Conservation (phyloP, 2,888 invertebrate genomes). For the Leucozona laternaria region DNA sequence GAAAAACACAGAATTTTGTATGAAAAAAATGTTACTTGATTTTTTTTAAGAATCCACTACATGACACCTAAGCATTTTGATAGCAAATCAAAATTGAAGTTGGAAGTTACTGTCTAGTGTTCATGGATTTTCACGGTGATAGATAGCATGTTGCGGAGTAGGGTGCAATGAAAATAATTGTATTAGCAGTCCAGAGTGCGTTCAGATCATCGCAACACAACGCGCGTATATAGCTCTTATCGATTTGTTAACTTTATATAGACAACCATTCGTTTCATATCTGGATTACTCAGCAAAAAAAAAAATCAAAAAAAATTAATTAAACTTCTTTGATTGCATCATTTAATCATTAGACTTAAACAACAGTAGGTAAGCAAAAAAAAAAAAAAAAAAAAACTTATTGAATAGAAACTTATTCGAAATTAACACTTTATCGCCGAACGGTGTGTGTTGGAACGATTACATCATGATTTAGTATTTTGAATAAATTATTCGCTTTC, state of each 20-base stretch:
- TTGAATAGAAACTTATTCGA: constrained; percentile 15
- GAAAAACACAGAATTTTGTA: too few species aligned
- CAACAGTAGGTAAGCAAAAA: too few species aligned
- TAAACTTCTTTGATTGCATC: constrained; percentile 62
- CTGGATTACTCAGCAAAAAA: constrained; percentile 28
- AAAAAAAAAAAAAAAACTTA: neutral
- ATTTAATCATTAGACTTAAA: constrained; percentile 36
- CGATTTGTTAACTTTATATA: constrained; percentile 8
- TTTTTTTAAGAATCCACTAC: neutral
- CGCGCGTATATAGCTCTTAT: constrained; percentile 6
- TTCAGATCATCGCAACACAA: constrained; percentile 14
- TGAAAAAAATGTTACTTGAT: too few species aligned
- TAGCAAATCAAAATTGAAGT: neutral
- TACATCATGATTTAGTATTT: constrained; percentile 65
- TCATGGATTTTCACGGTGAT: constrained; percentile 31
- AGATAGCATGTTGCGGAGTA: neutral
- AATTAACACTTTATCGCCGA: constrained; percentile 37
- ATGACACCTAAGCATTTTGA: neutral
- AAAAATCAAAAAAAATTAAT: constrained; percentile 27
- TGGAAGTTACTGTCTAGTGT: constrained; percentile 19
- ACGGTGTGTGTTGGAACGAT: constrained; percentile 61
- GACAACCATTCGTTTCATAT: constrained; percentile 1
- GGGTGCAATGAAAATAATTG: neutral
- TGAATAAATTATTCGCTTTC: constrained; percentile 58
- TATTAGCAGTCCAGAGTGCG: constrained; percentile 17